phyloP scores from a whole-genome alignment of 2,797 vertebrate species.

The Ficedula albicollis region DNA sequence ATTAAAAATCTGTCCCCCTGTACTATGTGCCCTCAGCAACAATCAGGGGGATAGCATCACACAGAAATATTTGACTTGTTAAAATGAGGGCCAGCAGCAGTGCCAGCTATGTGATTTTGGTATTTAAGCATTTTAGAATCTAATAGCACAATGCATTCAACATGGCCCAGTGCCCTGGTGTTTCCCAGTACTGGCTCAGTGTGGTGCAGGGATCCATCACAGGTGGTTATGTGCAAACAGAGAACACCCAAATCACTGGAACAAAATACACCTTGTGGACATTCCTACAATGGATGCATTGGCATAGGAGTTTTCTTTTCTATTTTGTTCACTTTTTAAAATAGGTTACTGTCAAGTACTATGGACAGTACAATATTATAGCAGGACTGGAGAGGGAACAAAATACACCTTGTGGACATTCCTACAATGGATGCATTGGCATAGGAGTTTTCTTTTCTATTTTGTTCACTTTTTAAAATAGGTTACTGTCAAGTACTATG shows the following conservation, averaged over 20 bases:
- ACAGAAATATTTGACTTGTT: not conserved
- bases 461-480: not conserved
- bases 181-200: not conserved
- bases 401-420: not conserved
- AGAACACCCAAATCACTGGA: not conserved
- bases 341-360: not conserved
- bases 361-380: not conserved
- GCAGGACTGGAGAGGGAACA: not conserved
- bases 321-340: not conserved
- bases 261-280: not conserved
- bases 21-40: not conserved
- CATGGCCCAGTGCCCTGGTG: not conserved
- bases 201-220: not conserved
- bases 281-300: not conserved
- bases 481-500: not conserved
- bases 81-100: not conserved
- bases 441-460: not conserved
- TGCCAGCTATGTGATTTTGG: not conserved
- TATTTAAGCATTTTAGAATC: not conserved
- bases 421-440: not conserved
- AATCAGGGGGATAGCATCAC: not conserved
- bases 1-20: not conserved
- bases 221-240: not conserved
- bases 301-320: not conserved
- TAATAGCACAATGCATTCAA: not conserved